phyloP scores from a whole-genome alignment of 2,888 invertebrate genomes.

The Chaetogeoica ovagalla region DNA sequence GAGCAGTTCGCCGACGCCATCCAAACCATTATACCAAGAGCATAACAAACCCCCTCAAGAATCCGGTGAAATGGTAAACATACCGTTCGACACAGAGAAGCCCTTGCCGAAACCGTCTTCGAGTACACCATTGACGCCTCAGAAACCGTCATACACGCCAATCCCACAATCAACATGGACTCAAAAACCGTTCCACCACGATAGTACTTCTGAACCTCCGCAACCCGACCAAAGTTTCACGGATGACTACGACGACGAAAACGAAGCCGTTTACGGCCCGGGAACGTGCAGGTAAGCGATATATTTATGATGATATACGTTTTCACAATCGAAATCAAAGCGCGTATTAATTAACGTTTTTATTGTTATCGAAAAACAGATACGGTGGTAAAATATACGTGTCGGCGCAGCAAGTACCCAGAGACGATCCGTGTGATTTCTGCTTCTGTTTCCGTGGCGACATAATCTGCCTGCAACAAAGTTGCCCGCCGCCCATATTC shows the following conservation, averaged over 20 bases:
- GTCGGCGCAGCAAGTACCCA: slow-evolving; percentile 91
- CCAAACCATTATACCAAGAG: not conserved
- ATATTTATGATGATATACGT: too few species aligned
- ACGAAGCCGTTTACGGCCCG: slow-evolving; percentile 77
- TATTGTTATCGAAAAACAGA: slow-evolving; percentile 31
- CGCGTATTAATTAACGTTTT: too few species aligned
- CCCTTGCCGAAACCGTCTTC: slow-evolving; percentile 1
- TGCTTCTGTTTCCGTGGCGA: slow-evolving; percentile 96
- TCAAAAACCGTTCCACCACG: slow-evolving; percentile 55
- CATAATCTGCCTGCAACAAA: slow-evolving; percentile 92
- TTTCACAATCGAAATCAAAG: too few species aligned
- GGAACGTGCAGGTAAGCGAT: slow-evolving; percentile 73
- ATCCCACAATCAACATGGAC: slow-evolving; percentile 55
- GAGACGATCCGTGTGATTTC: slow-evolving; percentile 93
- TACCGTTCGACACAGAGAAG: not conserved
- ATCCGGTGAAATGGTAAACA: not conserved
- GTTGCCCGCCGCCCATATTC: slow-evolving; percentile 90
- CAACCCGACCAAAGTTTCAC: slow-evolving; percentile 60
- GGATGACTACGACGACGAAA: slow-evolving; percentile 74
- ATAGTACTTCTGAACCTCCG: slow-evolving; percentile 54
- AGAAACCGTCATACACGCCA: slow-evolving; percentile 46
- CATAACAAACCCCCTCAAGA: slow-evolving; percentile 2
- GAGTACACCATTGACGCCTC: slow-evolving; percentile 10
- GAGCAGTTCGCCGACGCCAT: not conserved
- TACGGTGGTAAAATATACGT: slow-evolving; percentile 91